Percentiles rank a stretch among this genome's conserved stretches.
These are phyloP conservation scores for Drosophila bipectinata DNA, from an alignment of 1,140 invertebrate species.

Conservation along the genomic window DNA sequence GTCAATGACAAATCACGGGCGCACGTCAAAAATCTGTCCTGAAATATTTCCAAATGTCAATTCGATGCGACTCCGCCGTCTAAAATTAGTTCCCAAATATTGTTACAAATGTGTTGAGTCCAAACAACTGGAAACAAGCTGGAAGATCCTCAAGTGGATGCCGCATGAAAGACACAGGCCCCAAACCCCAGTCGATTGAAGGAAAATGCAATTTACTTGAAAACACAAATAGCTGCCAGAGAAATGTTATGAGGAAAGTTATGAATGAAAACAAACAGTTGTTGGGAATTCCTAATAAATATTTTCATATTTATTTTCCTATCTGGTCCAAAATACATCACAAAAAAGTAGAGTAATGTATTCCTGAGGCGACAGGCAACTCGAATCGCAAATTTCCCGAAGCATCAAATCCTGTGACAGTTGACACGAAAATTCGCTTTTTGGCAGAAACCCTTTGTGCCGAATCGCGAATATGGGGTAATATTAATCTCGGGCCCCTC, in stretches of 20 bases:
- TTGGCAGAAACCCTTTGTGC: constrained; percentile 53
- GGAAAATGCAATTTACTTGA: constrained; percentile 52
- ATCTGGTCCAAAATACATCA: not conserved
- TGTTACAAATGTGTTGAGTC: constrained; percentile 84
- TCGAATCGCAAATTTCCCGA: constrained; percentile 28
- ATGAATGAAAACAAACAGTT: constrained; percentile 34
- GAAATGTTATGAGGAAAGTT: constrained; percentile 20
- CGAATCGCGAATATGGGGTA: constrained; percentile 35
- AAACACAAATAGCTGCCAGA: constrained; percentile 42
- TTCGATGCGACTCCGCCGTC: constrained; percentile 51
- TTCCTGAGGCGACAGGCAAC: constrained; percentile 27
- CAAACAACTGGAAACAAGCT: constrained; percentile 71
- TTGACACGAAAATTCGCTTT: constrained; percentile 77
- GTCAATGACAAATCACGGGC: constrained; percentile 84
- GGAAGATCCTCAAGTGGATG: constrained; percentile 58
- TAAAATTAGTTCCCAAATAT: constrained; percentile 84
- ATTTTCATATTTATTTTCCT: not conserved
- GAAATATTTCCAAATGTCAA: constrained; percentile 83
- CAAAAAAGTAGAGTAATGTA: constrained; percentile 1
- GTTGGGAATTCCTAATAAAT: not conserved
- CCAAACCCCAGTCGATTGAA: constrained; percentile 38
- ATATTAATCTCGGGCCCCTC: constrained; percentile 63
- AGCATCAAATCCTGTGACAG: constrained; percentile 70
- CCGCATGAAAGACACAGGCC: constrained; percentile 58
- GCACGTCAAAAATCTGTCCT: constrained; percentile 83